phyloP scores from a whole-genome alignment of 2,888 invertebrate genomes.

The Nephrotoma flavescens region DNA sequence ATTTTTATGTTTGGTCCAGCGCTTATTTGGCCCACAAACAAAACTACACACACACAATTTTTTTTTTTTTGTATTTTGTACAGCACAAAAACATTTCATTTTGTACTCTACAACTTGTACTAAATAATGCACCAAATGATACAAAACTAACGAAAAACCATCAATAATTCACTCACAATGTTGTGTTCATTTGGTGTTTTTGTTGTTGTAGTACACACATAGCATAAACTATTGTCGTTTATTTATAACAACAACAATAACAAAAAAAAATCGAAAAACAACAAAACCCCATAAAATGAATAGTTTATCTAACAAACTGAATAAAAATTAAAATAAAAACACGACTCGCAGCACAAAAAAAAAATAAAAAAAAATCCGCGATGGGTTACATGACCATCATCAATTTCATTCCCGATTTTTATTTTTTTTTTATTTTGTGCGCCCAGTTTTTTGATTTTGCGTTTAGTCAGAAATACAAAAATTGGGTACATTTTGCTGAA shows the following conservation, averaged over 20 bases:
- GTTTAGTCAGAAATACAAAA: not conserved
- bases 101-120: not conserved
- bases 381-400: not conserved
- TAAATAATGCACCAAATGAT: not conserved
- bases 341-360: not conserved
- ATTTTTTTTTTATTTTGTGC: not conserved
- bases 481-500: not conserved
- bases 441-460: not conserved
- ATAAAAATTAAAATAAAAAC: not conserved
- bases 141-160: not conserved
- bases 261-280: not conserved
- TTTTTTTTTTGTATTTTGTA: not conserved
- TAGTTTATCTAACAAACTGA: constrained; percentile 3
- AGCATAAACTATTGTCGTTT: not conserved
- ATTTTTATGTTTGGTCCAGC: not conserved
- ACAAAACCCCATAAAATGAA: constrained; percentile 1
- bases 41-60: not conserved
- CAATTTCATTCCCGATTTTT: not conserved
- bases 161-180: not conserved
- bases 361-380: not conserved
- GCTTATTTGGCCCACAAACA: not conserved
- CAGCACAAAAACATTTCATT: not conserved
- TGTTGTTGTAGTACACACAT: not conserved
- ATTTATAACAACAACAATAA: not conserved
- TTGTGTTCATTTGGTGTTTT: not conserved